Evolutionary conservation across 2,113 vertebrate genomes (phyloP).

Genomic region (Telmatochromis sp.): DNA sequence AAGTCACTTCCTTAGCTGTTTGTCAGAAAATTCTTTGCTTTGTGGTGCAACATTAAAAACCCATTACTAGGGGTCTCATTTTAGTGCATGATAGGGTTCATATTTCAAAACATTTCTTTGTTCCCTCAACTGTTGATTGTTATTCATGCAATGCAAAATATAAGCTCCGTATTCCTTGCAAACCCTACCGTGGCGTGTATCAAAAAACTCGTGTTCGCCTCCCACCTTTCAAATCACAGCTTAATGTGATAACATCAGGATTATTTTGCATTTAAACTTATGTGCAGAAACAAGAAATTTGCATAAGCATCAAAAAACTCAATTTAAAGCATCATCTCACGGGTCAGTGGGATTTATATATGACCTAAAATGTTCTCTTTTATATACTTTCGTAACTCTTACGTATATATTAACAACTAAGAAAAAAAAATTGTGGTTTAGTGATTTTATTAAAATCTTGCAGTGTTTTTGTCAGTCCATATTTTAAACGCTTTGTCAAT

Average conservation of each 20-base stretch:
- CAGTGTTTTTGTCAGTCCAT: background rate
- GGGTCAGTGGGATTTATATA: conserved; percentile 38
- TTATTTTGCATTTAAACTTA: conserved; percentile 64
- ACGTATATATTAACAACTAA: background rate
- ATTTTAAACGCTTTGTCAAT: background rate
- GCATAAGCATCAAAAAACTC: conserved; percentile 54
- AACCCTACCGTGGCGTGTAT: conserved; percentile 40
- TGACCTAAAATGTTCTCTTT: conserved; percentile 15
- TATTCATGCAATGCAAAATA: conserved; percentile 53
- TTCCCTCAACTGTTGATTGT: conserved; percentile 58
- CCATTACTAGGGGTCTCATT: conserved; percentile 57
- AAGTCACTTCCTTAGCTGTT: conserved; percentile 30
- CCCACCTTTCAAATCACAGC: conserved; percentile 37
- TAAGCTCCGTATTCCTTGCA: conserved; percentile 39
- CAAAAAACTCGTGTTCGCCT: conserved; percentile 30
- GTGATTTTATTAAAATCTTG: background rate
- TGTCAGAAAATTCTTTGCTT: conserved; percentile 30
- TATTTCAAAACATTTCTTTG: conserved; percentile 55
- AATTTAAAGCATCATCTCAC: conserved; percentile 10
- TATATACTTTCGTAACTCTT: background rate
- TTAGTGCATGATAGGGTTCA: conserved; percentile 45
- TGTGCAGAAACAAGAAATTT: conserved; percentile 45
- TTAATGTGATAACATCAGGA: conserved; percentile 47
- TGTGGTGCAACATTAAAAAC: conserved; percentile 62
- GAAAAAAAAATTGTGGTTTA: background rate